Evolutionary conservation across 2,888 invertebrate genomes (phyloP), one percentile per base, ranked within the genome.

Genomic region (Eurois occulta): DNA sequence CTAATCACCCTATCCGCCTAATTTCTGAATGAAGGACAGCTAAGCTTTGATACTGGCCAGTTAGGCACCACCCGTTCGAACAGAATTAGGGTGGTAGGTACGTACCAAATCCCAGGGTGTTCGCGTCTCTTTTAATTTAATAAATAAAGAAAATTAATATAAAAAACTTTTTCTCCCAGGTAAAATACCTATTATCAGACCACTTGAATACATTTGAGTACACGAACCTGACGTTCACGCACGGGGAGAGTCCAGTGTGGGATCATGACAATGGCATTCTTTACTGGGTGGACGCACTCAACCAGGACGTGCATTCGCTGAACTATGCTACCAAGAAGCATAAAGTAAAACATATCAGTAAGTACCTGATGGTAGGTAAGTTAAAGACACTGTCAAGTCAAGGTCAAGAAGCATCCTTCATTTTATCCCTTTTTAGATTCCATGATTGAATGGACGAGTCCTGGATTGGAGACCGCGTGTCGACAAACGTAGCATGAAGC

Each of bases 271-370:
- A 91, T 13, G 91, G 95, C 67, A 94, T 93, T 4, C 91, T 97
- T 11, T 97, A 95, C 80, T 97, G 95, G 88, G 88, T 88, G 18
- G 88, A 88, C 35, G 88, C 43, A 3, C 77, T 85, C 58, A 91
- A 94, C 48, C 90, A 91, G 43, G 91, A 93, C 38, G 92, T 97
- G 32, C 94, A 94, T 74, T 92, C 95, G 70, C 92, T 94, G 13
- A 91, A 97, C 80, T 94, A 95, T n/a, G 86, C 79, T 7, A 94
- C 95, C 1, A 89, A 88, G 43, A 80, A 89, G 43, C 91, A 93
- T 62, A 91, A 90, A 24, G 87, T 87, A 18, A 93, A 93, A 72
- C 87, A 91, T 73, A 88, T 78, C 18, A 70, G 88, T 88, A 73
- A 87, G 88, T 87, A 66, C 32, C n/a, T 8, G 46, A 58, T 21